Base-by-base conservation (phyloP, 2,797 vertebrate genomes). In the Etheostoma perlongum region DNA sequence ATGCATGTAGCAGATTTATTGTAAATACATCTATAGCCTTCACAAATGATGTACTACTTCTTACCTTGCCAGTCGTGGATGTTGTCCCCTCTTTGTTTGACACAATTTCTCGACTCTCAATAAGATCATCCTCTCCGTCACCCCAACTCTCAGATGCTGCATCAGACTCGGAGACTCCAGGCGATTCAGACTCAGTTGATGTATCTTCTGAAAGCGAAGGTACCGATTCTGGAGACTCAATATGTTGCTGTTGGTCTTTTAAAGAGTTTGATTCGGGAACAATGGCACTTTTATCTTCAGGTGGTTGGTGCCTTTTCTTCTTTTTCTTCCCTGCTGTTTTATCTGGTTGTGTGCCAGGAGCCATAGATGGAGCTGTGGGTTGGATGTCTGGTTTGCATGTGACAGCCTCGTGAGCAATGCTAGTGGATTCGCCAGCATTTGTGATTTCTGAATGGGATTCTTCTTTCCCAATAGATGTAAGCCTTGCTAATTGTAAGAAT, bases 41-140 rank as follows among this genome's bases (percentile, higher is more conserved):
- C 6, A 25, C 2, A 58, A 5, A 54, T 2, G 2, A 48, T 52
- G 11, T 6, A n/a, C 13, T 16, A 13, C 4, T 36, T 55, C 73
- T 85, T 87, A 95, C 95, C 93, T 94, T 95, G 76, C 85, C 72
- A 25, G 68, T 73, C 16, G 67, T 78, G 46, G 81, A 21, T 46
- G 55, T 5, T 0, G 36, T 25, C 27, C n/a, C 79, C 14, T 87
- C 81, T 68, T 81, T 78, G 57, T 68, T 77, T 14, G 73, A 71
- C 23, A 44, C 10, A 7, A 2, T 15, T 57, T 76, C 69, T 75
- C 4, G 67, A 25, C 47, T 73, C 46, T 85, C 70, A 11, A 42
- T 27, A 21, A 53, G 1, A 0, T 76, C 83, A 5, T 79, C 72
- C 10, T 89, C 82, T 16, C 81, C 75, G 44, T 89, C 90, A 14